These are phyloP conservation scores for Barbus barbus DNA, from an alignment of 2,113 vertebrate genomes.

Conservation along the genomic window DNA sequence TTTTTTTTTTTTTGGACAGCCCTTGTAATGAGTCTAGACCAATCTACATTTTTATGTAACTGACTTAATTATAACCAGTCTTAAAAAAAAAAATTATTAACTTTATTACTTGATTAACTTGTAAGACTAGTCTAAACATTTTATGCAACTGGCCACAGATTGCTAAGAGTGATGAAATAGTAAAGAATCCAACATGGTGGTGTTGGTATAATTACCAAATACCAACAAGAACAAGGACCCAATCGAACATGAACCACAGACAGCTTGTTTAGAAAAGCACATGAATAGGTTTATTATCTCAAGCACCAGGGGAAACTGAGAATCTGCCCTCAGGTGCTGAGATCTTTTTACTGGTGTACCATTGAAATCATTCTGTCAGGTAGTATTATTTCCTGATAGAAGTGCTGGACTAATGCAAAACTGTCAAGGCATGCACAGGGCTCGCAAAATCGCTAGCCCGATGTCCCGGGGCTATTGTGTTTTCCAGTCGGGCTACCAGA, in stretches of 20 bases:
- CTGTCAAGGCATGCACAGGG: not conserved
- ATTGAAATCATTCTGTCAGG: not conserved
- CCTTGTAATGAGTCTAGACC: no score
- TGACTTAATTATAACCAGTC: no score
- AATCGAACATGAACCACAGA: not conserved
- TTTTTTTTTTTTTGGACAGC: no score
- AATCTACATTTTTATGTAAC: no score
- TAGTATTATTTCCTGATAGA: not conserved
- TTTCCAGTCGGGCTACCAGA: no score
- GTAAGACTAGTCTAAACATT: not conserved
- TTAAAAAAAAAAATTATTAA: no score
- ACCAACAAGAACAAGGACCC: not conserved
- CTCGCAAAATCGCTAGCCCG: no score
- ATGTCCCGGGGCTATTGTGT: no score
- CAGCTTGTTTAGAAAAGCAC: conserved; percentile 3
- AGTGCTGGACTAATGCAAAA: not conserved
- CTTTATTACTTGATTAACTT: not conserved
- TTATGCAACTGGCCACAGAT: not conserved
- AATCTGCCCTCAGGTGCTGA: not conserved
- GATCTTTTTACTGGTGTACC: conserved; percentile 16
- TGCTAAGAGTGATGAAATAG: not conserved
- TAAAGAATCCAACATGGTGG: not conserved
- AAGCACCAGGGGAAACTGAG: not conserved
- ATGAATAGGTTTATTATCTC: conserved; percentile 1
- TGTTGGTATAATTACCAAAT: not conserved